Evolutionary conservation across 64 coral and sea anemone genomes (phyloP).

Genomic region (Stichodactyla helianthus): DNA sequence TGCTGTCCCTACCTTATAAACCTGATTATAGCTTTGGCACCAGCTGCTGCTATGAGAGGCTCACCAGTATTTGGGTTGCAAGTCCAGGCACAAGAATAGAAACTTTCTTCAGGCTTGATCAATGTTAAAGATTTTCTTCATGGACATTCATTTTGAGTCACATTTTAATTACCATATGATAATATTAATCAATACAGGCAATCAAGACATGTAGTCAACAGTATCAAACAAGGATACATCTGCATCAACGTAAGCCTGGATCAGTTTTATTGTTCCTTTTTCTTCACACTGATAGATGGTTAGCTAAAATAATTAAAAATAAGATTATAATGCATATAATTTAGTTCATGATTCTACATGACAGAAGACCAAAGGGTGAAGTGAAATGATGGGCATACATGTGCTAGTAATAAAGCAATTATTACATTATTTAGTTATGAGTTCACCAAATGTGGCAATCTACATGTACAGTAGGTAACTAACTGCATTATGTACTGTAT

Average conservation of each 20-base stretch:
- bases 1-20: slow-evolving; percentile 71
- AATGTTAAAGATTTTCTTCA: not conserved
- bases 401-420: too few species aligned
- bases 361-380: too few species aligned
- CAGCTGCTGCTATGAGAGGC: slow-evolving; percentile 79
- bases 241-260: slow-evolving; percentile 92
- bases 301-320: slow-evolving; percentile 27
- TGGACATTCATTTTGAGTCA: not conserved
- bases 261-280: slow-evolving; percentile 85
- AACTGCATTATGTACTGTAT: too few species aligned
- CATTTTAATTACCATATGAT: too few species aligned
- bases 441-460: too few species aligned
- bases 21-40: slow-evolving; percentile 78
- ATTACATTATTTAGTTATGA: too few species aligned
- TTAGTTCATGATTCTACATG: too few species aligned
- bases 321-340: too few species aligned
- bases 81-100: slow-evolving; percentile 91
- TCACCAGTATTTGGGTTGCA: slow-evolving; percentile 82
- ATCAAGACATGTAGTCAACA: not conserved
- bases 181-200: too few species aligned
- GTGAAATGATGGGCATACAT: too few species aligned
- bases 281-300: slow-evolving; percentile 99
- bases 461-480: too few species aligned
- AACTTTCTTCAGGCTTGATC: slow-evolving; percentile 79
- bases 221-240: slow-evolving; percentile 84